phyloP scores from a whole-genome alignment of 2,888 invertebrate genomes.

The Catotricha subobsoleta region DNA sequence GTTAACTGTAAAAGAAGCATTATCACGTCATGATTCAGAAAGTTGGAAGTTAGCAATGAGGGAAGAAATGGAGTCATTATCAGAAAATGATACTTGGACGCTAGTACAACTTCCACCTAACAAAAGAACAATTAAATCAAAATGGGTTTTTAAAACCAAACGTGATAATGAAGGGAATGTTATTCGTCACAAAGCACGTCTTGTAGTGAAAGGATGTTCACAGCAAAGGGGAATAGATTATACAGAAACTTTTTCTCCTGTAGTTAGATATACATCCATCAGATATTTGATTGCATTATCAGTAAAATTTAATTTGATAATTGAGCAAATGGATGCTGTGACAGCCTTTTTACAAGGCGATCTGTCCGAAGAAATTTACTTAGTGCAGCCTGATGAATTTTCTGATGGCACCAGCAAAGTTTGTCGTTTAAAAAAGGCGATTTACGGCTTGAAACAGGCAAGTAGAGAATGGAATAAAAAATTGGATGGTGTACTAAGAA shows the following conservation, averaged over 20 bases:
- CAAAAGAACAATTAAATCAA: conserved; percentile 9
- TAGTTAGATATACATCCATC: conserved; percentile 12
- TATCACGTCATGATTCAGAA: not conserved
- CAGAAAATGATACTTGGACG: conserved; percentile 12
- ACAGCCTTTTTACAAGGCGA: conserved; percentile 4
- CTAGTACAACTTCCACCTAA: conserved; percentile 11
- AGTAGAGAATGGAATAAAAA: conserved; percentile 11
- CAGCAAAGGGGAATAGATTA: conserved; percentile 11
- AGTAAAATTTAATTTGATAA: conserved; percentile 11
- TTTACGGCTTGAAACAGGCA: conserved; percentile 12
- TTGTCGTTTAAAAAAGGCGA: not conserved
- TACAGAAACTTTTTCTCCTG: conserved; percentile 10
- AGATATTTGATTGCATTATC: conserved; percentile 11
- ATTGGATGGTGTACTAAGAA: conserved; percentile 9
- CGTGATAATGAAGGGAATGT: not conserved
- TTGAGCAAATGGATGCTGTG: conserved; percentile 3
- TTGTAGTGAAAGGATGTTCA: conserved; percentile 11
- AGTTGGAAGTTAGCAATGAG: conserved; percentile 14
- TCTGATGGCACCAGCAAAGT: conserved; percentile 12
- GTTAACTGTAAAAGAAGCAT: not conserved
- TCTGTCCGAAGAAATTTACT: not conserved
- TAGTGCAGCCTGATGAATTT: conserved; percentile 7
- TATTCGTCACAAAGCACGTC: conserved; percentile 10
- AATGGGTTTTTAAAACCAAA: conserved; percentile 5
- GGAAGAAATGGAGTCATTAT: conserved; percentile 13